phyloP scores from a whole-genome alignment of 30 jellyfish, hydroid and myxozoan genomes.

The Haliclystus octoradiatus region DNA sequence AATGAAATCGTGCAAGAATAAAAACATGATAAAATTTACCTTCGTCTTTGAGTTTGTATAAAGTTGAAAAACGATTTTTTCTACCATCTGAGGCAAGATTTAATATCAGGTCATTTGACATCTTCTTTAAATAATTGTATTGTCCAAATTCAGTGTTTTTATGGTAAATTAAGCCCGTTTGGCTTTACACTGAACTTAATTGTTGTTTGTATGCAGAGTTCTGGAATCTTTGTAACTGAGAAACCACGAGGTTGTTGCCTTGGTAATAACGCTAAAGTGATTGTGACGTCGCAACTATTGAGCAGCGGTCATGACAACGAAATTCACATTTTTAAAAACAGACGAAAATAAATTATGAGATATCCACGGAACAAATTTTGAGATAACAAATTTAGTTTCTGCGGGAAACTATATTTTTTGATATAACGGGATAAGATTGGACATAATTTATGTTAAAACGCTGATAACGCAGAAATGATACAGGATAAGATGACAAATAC shows the following conservation, averaged over 20 bases:
- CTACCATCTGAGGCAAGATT: slow-evolving; percentile 44
- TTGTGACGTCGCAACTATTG: background rate
- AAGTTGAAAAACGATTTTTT: slow-evolving; percentile 50
- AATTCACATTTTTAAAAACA: too few species aligned
- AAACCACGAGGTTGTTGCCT: slow-evolving; percentile 26
- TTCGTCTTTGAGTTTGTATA: slow-evolving; percentile 53
- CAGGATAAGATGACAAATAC: background rate
- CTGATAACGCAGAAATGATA: too few species aligned
- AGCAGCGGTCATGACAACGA: background rate
- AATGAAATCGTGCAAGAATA: too few species aligned
- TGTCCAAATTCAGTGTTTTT: background rate
- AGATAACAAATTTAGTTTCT: too few species aligned
- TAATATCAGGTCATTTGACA: slow-evolving; percentile 27
- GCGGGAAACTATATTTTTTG: too few species aligned
- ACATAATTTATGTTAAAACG: too few species aligned
- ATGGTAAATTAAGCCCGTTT: background rate
- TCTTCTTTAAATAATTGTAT: background rate
- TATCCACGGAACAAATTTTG: too few species aligned
- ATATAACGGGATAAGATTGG: too few species aligned
- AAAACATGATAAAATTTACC: too few species aligned
- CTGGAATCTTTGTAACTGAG: background rate
- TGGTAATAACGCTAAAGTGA: slow-evolving; percentile 12
- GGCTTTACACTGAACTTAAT: background rate
- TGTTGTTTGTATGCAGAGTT: slow-evolving; percentile 17
- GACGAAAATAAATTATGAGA: too few species aligned